Percentiles rank a stretch among this genome's conserved stretches.
Conservation (phyloP, 2,797 vertebrate species). For the Hydrophis major region DNA sequence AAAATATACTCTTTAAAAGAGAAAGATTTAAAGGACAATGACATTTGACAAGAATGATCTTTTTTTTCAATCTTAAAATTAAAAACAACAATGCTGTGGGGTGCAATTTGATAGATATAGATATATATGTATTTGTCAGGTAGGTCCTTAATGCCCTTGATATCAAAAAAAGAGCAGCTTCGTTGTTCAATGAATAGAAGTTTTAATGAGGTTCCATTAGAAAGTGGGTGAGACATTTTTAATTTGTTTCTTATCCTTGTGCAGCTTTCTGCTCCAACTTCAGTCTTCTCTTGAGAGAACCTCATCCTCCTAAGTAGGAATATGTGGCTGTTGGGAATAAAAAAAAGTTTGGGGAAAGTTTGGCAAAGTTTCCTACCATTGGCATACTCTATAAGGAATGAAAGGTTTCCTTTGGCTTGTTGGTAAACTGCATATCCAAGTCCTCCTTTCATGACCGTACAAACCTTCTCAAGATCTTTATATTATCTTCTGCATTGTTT, state of each 20-base stretch:
- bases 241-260: not conserved
- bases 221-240: not conserved
- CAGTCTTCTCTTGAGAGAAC: not conserved
- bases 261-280: not conserved
- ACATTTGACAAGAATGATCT: not conserved
- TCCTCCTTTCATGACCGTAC: not conserved
- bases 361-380: not conserved
- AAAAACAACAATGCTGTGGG: not conserved
- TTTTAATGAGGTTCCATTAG: not conserved
- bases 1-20: conserved; percentile 23
- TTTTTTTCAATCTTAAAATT: not conserved
- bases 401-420: not conserved
- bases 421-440: not conserved
- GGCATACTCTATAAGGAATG: not conserved
- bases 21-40: conserved; percentile 32
- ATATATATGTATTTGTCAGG: not conserved
- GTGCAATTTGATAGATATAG: not conserved
- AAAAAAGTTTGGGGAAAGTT: not conserved
- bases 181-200: not conserved
- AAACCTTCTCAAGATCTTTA: not conserved
- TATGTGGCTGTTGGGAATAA: not conserved
- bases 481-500: not conserved
- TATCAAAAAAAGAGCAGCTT: not conserved
- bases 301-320: not conserved
- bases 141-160: not conserved